Percentiles rank a stretch among this genome's conserved stretches.
Conservation (phyloP, 2,888 invertebrate species). For the Eurytoma adleriae region DNA sequence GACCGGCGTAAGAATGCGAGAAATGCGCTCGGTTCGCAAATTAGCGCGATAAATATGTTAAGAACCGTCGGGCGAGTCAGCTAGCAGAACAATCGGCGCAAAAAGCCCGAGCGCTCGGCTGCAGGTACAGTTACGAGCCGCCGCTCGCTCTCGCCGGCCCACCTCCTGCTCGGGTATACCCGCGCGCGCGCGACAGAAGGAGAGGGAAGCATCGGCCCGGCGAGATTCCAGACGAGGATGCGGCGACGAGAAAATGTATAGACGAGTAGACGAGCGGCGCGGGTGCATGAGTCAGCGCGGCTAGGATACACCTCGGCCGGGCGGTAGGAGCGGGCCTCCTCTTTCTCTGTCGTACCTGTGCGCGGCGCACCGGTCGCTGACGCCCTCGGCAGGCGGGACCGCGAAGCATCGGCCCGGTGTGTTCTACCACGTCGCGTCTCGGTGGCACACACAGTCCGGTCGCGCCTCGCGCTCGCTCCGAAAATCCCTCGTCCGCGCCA, state of each 20-base stretch:
- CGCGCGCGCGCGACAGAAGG: neutral
- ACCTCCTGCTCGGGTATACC: too few relatives aligned
- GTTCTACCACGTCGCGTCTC: neutral
- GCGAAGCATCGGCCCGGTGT: conserved; percentile 48
- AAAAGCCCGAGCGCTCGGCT: neutral
- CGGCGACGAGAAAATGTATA: conserved; percentile 19
- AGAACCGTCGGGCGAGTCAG: neutral
- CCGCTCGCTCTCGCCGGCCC: too few relatives aligned
- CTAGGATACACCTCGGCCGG: conserved; percentile 27
- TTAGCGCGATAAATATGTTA: conserved; percentile 38
- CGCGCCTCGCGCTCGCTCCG: neutral
- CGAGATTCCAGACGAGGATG: neutral
- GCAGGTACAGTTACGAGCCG: too few relatives aligned
- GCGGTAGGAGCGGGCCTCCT: neutral
- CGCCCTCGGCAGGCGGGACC: conserved; percentile 61
- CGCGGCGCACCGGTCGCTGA: conserved; percentile 49
- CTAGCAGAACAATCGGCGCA: neutral
- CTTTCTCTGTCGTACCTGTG: conserved; percentile 30
- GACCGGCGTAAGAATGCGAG: neutral
- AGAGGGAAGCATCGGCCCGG: neutral
- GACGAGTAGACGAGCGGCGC: conserved; percentile 21
- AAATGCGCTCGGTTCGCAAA: neutral
- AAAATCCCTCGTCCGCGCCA: too few relatives aligned
- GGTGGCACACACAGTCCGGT: conserved; percentile 1
- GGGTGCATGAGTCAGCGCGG: conserved; percentile 27